Percentiles rank a stretch among this genome's conserved stretches.
Evolutionary conservation across 2,113 vertebrate species (phyloP).

Genomic region (Corynorhinus townsendii): DNA sequence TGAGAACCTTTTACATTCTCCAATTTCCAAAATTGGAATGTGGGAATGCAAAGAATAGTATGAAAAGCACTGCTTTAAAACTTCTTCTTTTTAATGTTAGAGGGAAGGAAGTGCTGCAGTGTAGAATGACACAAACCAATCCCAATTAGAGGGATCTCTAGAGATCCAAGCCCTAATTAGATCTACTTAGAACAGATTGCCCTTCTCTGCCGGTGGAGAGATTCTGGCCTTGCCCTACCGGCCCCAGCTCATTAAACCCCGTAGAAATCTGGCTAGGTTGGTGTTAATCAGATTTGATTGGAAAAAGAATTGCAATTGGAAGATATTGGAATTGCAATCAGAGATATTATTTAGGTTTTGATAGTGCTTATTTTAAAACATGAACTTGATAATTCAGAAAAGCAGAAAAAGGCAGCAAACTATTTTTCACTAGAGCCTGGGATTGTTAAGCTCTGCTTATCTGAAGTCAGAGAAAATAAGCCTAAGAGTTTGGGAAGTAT

Average conservation of each 20-base stretch:
- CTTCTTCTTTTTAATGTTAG: neutral
- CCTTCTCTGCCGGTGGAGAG: neutral
- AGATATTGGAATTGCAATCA: no score
- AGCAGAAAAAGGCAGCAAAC: neutral
- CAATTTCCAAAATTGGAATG: neutral
- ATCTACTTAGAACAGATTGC: neutral
- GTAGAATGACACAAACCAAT: neutral
- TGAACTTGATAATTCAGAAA: neutral
- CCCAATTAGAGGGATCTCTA: neutral
- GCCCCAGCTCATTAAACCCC: neutral
- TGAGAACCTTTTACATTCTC: neutral
- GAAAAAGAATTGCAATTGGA: neutral
- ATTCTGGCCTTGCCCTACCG: neutral
- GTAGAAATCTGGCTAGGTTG: neutral
- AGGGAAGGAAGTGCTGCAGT: neutral
- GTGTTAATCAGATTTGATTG: neutral
- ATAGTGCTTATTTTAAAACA: neutral
- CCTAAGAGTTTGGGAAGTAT: neutral
- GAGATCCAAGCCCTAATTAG: neutral
- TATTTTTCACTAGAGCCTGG: neutral
- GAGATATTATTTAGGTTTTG: neutral
- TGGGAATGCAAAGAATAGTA: neutral
- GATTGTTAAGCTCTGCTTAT: neutral
- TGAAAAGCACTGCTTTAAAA: neutral
- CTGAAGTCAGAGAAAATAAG: neutral